These are phyloP conservation scores for Anoplius nigerrimus DNA, from an alignment of 2,888 invertebrate genomes.

Conservation along the genomic window DNA sequence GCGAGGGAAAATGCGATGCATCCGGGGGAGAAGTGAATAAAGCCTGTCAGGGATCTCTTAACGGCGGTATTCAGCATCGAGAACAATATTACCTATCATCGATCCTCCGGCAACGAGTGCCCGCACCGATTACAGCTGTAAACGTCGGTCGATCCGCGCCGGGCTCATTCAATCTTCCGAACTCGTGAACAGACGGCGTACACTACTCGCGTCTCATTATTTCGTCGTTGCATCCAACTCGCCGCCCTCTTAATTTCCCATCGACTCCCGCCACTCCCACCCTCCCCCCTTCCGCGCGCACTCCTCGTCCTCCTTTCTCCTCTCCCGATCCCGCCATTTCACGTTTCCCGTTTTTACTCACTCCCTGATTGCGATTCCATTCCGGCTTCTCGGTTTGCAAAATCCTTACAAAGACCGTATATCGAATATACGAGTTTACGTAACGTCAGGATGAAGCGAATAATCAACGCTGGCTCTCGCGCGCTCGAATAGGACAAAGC, in stretches of 20 bases:
- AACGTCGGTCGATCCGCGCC: background rate
- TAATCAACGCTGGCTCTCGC: too few species aligned
- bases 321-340: too few species aligned
- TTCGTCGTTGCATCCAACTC: background rate
- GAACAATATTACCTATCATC: slow-evolving; percentile 22
- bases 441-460: too few species aligned
- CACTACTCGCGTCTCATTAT: slow-evolving; percentile 8
- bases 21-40: background rate
- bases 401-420: background rate
- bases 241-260: slow-evolving; percentile 4
- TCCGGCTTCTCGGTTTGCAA: background rate
- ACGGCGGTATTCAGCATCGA: background rate
- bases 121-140: background rate
- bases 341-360: too few species aligned
- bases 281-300: background rate
- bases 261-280: background rate
- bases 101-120: slow-evolving; percentile 2
- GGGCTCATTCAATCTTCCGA: background rate
- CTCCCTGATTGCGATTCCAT: background rate
- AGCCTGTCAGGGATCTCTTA: background rate
- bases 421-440: background rate
- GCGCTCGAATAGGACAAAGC: too few species aligned
- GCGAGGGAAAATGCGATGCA: too few species aligned
- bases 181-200: background rate
- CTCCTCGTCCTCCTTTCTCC: background rate